Evolutionary conservation across 1,140 invertebrate genomes (phyloP).

Genomic region (Melitaea cinxia): DNA sequence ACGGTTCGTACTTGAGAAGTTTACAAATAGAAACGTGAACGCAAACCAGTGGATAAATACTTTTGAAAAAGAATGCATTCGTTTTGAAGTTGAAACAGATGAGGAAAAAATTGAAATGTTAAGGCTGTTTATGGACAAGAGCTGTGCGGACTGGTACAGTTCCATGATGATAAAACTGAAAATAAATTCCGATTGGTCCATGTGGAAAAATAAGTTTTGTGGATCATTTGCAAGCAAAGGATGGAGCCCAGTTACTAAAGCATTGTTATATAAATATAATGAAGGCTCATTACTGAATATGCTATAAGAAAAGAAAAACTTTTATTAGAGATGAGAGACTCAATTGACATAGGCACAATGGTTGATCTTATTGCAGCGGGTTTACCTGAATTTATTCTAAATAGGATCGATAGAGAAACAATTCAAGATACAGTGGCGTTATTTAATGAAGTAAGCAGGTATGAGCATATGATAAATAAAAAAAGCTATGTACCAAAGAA

Average conservation of each 20-base stretch:
- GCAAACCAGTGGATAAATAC: constrained; percentile 47
- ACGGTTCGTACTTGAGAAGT: constrained; percentile 48
- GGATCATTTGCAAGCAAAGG: constrained; percentile 19
- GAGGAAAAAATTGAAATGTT: constrained; percentile 43
- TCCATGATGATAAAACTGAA: constrained; percentile 16
- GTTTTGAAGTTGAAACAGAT: constrained; percentile 41
- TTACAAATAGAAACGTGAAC: constrained; percentile 40
- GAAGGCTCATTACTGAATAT: constrained; percentile 28
- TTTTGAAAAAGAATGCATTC: constrained; percentile 49
- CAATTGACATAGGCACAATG: constrained; percentile 30
- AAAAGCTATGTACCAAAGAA: constrained; percentile 28
- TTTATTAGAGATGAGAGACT: constrained; percentile 7
- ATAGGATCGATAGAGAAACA: constrained; percentile 48
- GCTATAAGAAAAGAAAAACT: constrained; percentile 16
- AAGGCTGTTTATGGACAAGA: constrained; percentile 49
- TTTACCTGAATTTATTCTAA: constrained; percentile 50
- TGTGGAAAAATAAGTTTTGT: constrained; percentile 22
- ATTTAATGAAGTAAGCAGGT: constrained; percentile 39
- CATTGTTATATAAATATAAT: constrained; percentile 11
- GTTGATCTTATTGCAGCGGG: constrained; percentile 51
- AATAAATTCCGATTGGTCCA: constrained; percentile 16
- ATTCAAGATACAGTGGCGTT: constrained; percentile 44
- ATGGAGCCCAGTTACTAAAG: constrained; percentile 11
- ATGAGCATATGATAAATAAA: constrained; percentile 48
- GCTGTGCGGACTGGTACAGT: constrained; percentile 29